Base-by-base conservation (phyloP, 2,113 vertebrate species). In the Copsychus sechellarum region DNA sequence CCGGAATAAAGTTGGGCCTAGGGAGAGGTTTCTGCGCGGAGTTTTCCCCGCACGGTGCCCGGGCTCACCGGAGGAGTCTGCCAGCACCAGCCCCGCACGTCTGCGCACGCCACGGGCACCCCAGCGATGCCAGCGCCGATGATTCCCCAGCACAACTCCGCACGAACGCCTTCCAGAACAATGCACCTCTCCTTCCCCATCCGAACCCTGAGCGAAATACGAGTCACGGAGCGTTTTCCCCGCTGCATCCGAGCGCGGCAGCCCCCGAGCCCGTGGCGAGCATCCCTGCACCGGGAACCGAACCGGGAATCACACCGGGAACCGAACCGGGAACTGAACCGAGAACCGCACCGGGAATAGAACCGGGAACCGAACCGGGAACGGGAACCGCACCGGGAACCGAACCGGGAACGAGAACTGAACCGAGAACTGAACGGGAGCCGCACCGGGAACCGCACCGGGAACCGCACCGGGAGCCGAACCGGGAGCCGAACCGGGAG, bases 1-100 rank as follows among this genome's bases (percentile, higher is more conserved):
- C 43, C 5, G 1, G 43, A 13, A 43, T 78, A 70, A 84, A 88
- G 96, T 92, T 53, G 20, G 96, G 96, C 94, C 88, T 92, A 95
- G 83, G 80, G 45, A 36, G 61, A 70, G 72, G 43, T 74, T 79
- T 60, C 26, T 62, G 89, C 72, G 0, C 0, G 81, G 90, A 95
- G 90, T 90, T 79, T 50, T 2, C 6, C 88, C 88, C 80, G 60
- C 78, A 8, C 38, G 0, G 36, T 21, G 78, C 79, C 74, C 92
- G 77, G 50, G 22, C 58, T 11, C 81, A 0, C 11, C 13, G 2
- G 11, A 4, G 45, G 34, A 45, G 64, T 2, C 26, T 7, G 33
- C 1, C 58, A 19, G 93, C 81, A 36, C 2, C 71, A 2, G 20
- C 23, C 74, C 74, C 4, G 92, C 85, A 72, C 60, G 17, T 26